Base-by-base conservation (phyloP, 1,140 invertebrate genomes). In the Nebria ingens region DNA sequence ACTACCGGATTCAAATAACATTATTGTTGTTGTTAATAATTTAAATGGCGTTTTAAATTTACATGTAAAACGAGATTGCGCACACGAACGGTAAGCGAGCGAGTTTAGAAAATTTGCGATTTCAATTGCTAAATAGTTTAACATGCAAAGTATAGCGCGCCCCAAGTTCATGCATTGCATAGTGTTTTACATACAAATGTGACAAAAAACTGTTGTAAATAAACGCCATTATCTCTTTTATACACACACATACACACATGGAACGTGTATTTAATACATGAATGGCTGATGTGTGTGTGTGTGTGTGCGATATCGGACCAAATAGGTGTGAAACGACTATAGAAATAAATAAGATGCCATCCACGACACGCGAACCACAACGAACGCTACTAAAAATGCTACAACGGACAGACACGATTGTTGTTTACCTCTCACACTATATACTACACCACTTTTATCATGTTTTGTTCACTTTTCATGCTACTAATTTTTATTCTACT, bases 81-180 rank as follows among this genome's bases (percentile, higher is more conserved):
- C 3, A 17, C 17, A n/a, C n/a, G n/a, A n/a, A n/a, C n/a, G n/a
- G n/a, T n/a, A n/a, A n/a, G n/a, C n/a, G n/a, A n/a, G n/a, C n/a
- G n/a, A n/a, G n/a, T n/a, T n/a, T n/a, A n/a, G n/a, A 17, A 45
- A 45, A 45, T 45, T 45, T 45, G 40, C 17, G 6, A 45, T 45
- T 45, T 45, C 40, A 45, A 45, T 45, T 45, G 40, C 40, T 45
- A 45, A 45, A 45, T 45, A 45, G 40, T 45, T 45, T 45, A n/a
- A 45, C 40, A 11, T 29, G 25, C 13, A 17, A 6, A 45, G 17
- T 17, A 45, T 4, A 12, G 40, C 40, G 9, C 40, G 15, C 40
- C 40, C n/a, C 6, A 34, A 17, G 40, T 17, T 11, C 40, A 45
- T 11, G 40, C 40, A 45, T 4, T 17, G 17, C 15, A 9, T n/a